Conservation (phyloP, 2,113 vertebrate genomes). For the Thunnus thynnus region DNA sequence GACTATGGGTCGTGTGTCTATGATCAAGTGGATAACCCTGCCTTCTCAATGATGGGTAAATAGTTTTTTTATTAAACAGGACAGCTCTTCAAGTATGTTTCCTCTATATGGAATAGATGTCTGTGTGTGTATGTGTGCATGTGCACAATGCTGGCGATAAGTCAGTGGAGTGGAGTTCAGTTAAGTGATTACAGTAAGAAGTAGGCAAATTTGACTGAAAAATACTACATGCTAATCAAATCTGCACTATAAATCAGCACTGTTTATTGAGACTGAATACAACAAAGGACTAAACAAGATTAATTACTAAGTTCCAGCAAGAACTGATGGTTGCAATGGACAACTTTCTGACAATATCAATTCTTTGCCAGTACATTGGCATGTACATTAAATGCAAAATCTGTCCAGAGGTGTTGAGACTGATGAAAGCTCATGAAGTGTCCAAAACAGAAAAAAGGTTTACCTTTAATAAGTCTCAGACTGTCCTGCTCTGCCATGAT, state of each 20-base stretch:
- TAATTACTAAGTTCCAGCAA: too few species aligned
- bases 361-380: too few species aligned
- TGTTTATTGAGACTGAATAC: too few species aligned
- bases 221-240: background rate
- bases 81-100: constrained; percentile 24
- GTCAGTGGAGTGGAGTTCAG: background rate
- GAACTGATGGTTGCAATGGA: too few species aligned
- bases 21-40: constrained; percentile 55
- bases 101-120: background rate
- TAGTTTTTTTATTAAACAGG: constrained; percentile 51
- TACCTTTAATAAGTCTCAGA: too few species aligned
- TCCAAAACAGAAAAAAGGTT: too few species aligned
- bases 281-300: too few species aligned
- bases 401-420: too few species aligned
- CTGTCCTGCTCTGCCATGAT: too few species aligned
- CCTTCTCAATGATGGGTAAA: constrained; percentile 45
- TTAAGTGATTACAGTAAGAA: background rate
- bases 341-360: too few species aligned
- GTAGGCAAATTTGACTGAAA: background rate
- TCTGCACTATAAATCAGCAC: background rate
- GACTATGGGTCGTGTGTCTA: background rate
- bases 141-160: background rate
- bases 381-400: too few species aligned
- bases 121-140: background rate
- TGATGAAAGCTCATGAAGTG: too few species aligned